Evolutionary conservation across 1,140 invertebrate genomes (phyloP).

Genomic region (Reticulitermes speratus): DNA sequence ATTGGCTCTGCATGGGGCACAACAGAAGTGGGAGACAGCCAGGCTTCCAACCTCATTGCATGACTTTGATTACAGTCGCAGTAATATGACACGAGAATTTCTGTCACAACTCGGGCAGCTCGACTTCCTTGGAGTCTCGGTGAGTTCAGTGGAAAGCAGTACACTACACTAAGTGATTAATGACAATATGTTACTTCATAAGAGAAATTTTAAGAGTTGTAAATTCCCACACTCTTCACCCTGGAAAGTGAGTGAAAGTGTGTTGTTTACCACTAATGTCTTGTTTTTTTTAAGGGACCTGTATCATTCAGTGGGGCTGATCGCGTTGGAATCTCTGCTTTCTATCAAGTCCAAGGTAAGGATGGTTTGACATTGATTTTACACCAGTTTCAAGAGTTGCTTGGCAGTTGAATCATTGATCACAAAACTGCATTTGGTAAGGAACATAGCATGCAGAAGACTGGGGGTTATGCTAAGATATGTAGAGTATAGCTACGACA

Average conservation of each 20-base stretch:
- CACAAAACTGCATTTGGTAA: no score
- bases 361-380: neutral
- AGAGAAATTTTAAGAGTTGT: no score
- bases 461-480: no score
- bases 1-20: slow-evolving; percentile 60
- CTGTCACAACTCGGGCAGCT: slow-evolving; percentile 66
- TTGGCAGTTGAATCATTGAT: no score
- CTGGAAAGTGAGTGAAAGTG: no score
- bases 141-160: slow-evolving; percentile 50
- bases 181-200: no score
- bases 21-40: slow-evolving; percentile 43
- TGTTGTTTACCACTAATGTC: no score
- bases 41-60: slow-evolving; percentile 44
- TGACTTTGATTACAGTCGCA: slow-evolving; percentile 68
- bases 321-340: slow-evolving; percentile 76
- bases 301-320: slow-evolving; percentile 84
- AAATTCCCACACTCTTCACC: no score
- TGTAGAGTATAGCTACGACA: no score
- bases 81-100: slow-evolving; percentile 66
- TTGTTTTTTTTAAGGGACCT: slow-evolving; percentile 63
- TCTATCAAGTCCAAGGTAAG: slow-evolving; percentile 83
- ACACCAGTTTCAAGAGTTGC: no score
- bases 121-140: slow-evolving; percentile 81
- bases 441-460: no score
- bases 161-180: no score